A percentile compares a stretch with the other conserved stretches of the same genome.
Evolutionary conservation across 1,140 invertebrate species (phyloP).

Genomic region (Aphidius ervi): DNA sequence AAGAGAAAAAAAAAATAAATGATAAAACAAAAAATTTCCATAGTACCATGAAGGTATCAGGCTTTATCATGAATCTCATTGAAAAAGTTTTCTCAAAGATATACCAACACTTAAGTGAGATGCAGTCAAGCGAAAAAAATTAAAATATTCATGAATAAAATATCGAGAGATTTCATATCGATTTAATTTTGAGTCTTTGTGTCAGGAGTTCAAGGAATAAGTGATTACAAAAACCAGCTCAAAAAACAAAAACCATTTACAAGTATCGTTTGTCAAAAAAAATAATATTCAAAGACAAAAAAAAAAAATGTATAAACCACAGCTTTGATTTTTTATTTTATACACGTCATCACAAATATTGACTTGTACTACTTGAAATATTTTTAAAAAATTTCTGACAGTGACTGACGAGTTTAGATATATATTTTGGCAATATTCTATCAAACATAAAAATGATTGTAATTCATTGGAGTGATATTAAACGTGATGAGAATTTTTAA

Average conservation of each 20-base stretch:
- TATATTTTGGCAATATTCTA: no score
- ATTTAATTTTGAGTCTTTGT: conserved; percentile 30
- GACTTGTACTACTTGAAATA: background rate
- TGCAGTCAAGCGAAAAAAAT: conserved; percentile 19
- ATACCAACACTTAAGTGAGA: background rate
- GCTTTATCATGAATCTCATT: no score
- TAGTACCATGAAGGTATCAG: no score
- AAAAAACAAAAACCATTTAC: conserved; percentile 16
- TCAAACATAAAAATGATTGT: background rate
- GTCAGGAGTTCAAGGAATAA: conserved; percentile 32
- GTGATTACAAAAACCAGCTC: conserved; percentile 16
- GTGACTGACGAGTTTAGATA: no score
- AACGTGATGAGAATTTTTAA: conserved; percentile 6
- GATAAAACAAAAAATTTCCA: no score
- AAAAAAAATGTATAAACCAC: no score
- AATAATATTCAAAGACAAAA: no score
- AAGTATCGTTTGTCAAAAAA: background rate
- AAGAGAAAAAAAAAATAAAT: no score
- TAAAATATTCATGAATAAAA: conserved; percentile 37
- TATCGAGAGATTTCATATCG: conserved; percentile 31
- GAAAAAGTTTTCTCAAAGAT: no score
- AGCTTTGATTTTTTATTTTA: no score
- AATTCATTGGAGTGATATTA: background rate
- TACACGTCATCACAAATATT: background rate
- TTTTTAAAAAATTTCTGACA: no score